Conservation (phyloP, 2,797 vertebrate species). For the Erithacus rubecula region DNA sequence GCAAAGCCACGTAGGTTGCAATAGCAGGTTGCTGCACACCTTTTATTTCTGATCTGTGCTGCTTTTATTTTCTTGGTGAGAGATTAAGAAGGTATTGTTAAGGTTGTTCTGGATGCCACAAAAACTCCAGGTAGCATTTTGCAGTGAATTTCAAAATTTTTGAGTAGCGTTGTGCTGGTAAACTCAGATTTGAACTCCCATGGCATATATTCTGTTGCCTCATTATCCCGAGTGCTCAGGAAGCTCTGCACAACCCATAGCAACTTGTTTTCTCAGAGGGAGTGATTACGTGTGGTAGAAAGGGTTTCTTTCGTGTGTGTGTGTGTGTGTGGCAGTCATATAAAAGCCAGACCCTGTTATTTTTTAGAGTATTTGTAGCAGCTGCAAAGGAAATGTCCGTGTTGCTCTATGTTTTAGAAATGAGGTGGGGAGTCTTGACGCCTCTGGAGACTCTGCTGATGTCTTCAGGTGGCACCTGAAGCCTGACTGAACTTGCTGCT, state of each 20-base stretch:
- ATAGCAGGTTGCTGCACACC: neutral
- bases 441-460: neutral
- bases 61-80: conserved; percentile 46
- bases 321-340: neutral
- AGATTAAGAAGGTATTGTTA: conserved; percentile 20
- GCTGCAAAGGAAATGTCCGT: neutral
- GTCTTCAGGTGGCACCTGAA: neutral
- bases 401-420: neutral
- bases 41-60: conserved; percentile 38
- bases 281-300: conserved; percentile 48
- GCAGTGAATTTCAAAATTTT: conserved; percentile 33
- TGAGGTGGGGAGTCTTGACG: neutral
- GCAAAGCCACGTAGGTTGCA: neutral
- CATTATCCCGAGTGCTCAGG: conserved; percentile 33
- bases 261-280: conserved; percentile 61
- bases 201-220: conserved; percentile 54
- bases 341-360: conserved; percentile 37
- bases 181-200: conserved; percentile 45
- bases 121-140: conserved; percentile 49
- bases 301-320: neutral
- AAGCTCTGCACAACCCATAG: conserved; percentile 17
- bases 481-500: neutral
- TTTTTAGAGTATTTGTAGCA: conserved; percentile 27
- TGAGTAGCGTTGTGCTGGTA: neutral
- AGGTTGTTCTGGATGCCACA: conserved; percentile 2